A percentile compares a stretch with the other conserved stretches of the same genome.
These are phyloP conservation scores for Leontopithecus rosalia DNA, from an alignment of 2,797 vertebrate genomes.

Conservation along the genomic window DNA sequence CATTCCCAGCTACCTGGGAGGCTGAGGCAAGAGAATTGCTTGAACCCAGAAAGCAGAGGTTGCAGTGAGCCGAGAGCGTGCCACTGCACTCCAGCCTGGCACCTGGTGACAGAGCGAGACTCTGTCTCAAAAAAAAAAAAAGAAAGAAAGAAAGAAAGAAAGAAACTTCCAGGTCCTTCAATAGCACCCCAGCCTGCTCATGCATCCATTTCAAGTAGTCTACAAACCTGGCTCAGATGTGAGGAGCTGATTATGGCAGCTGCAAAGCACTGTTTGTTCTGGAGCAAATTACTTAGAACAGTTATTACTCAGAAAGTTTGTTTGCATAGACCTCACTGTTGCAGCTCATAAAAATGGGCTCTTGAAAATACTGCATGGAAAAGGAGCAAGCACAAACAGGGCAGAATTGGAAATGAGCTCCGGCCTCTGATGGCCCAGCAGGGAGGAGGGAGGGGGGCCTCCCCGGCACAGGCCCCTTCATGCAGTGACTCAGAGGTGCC, in stretches of 20 bases:
- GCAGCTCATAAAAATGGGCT: neutral
- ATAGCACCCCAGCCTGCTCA: neutral
- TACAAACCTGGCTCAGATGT: accelerated
- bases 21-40: too few species aligned
- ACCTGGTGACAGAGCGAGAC: too few species aligned
- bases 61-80: too few species aligned
- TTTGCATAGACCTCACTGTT: neutral
- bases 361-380: neutral
- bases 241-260: neutral
- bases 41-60: too few species aligned
- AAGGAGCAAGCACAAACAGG: too few species aligned
- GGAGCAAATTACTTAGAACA: neutral
- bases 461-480: accelerated
- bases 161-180: neutral
- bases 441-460: neutral
- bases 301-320: neutral
- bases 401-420: too few species aligned
- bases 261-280: neutral
- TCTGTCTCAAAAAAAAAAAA: too few species aligned
- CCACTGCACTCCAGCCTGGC: too few species aligned
- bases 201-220: accelerated
- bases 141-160: too few species aligned
- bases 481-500: too few species aligned
- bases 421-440: accelerated
- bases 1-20: too few species aligned